Base-by-base conservation (phyloP, 2,888 invertebrate genomes). In the Aproaerema taeniolella region DNA sequence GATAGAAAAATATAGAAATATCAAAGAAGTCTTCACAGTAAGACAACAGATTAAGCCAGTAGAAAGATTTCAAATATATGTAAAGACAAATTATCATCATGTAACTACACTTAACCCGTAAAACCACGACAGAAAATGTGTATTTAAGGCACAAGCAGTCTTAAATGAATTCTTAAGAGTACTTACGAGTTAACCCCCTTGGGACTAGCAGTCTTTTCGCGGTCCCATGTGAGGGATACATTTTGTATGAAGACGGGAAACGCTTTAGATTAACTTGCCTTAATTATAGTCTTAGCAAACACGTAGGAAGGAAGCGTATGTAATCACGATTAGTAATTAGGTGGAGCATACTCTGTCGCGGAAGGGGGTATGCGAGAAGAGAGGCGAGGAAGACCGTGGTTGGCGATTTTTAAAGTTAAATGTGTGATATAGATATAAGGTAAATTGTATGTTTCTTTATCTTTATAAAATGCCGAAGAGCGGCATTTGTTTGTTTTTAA, bases 291-390 rank as follows among this genome's bases (percentile, higher is more conserved):
- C 61, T 67, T 64, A 67, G 76, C 67, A 80, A 80, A 80, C 73
- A 77, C 46, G 50, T 53, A 44, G 50, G 53, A 55, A 51, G 46
- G 64, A 37, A 17, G 66, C 67, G 73, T 70, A 58, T 72, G 73
- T 78, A 77, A 80, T 82, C 75, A 78, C 76, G 77, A 79, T 78
- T 73, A 72, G 76, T 83, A 81, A 83, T 83, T 81, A 82, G 77
- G 68, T 60, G 55, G 55, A 51, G 51, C 50, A 46, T 42, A 47
- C 50, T 46, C 28, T 28, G 35, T 35, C 35, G 35, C 35, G 10
- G 28, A 26, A n/a, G 35, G 35, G 3, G 25, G 25, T 26, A 14
- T 9, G 24, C 25, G 34, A 34, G 14, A 8, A 14, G 24, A 12
- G 9, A 15, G 39, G 36, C 39, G 13, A 16, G 8, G 12, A 39